Evolutionary conservation across 2,888 invertebrate species (phyloP).

Genomic region (Artemia sinica): DNA sequence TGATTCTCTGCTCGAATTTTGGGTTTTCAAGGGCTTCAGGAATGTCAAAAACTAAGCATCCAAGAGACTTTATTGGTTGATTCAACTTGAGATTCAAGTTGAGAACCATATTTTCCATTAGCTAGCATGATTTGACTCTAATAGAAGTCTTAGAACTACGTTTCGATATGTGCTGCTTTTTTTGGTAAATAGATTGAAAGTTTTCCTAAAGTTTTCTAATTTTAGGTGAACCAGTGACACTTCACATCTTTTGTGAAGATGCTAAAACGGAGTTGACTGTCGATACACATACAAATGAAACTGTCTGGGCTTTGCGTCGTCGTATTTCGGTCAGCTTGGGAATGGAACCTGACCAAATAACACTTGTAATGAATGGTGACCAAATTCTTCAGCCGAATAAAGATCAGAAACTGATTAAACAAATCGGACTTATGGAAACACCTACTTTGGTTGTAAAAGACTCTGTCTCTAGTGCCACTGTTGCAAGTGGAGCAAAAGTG

Average conservation of each 20-base stretch:
- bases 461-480: slow-evolving; percentile 23
- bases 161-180: no score
- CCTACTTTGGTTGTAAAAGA: slow-evolving; percentile 27
- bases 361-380: slow-evolving; percentile 19
- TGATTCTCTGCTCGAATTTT: no score
- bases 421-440: slow-evolving; percentile 32
- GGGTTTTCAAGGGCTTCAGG: no score
- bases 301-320: slow-evolving; percentile 31
- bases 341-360: slow-evolving; percentile 16
- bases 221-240: slow-evolving; percentile 31
- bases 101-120: no score
- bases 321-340: slow-evolving; percentile 31
- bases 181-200: no score
- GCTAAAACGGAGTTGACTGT: slow-evolving; percentile 32
- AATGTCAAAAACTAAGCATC: no score
- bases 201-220: background rate
- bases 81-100: no score
- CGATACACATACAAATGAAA: slow-evolving; percentile 34
- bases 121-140: no score
- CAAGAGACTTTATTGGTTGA: no score
- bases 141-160: no score
- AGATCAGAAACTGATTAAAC: slow-evolving; percentile 33
- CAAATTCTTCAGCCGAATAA: slow-evolving; percentile 22
- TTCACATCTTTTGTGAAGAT: slow-evolving; percentile 32
- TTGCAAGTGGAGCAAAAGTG: slow-evolving; percentile 23